A percentile compares a stretch with the other conserved stretches of the same genome.
These are phyloP conservation scores for Mechanitis messenoides DNA, from an alignment of 2,888 invertebrate genomes.

Conservation along the genomic window DNA sequence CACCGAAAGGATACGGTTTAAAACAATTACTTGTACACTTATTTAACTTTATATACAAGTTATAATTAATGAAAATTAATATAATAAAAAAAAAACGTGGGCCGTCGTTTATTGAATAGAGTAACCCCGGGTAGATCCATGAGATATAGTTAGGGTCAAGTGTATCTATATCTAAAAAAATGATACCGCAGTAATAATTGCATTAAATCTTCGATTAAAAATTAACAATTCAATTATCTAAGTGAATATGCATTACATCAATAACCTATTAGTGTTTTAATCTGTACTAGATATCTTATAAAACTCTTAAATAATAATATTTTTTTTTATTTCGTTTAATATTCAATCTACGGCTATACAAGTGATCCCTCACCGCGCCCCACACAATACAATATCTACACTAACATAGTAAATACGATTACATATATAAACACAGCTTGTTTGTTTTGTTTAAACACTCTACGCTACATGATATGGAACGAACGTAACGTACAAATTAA, in stretches of 20 bases:
- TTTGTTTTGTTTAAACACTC: conserved; percentile 40
- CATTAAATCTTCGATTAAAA: conserved; percentile 27
- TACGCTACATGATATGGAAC: conserved; percentile 61
- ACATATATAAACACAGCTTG: conserved; percentile 57
- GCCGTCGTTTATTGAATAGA: conserved; percentile 20
- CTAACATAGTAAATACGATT: conserved; percentile 52
- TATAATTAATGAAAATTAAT: conserved; percentile 13
- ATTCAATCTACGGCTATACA: conserved; percentile 58
- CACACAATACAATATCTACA: conserved; percentile 56
- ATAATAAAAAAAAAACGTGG: conserved; percentile 18
- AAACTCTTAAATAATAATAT: conserved; percentile 51
- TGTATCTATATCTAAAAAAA: conserved; percentile 30
- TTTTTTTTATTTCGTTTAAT: conserved; percentile 50
- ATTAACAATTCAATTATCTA: conserved; percentile 47
- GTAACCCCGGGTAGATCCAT: too few species aligned
- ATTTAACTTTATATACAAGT: conserved; percentile 13
- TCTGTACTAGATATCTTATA: conserved; percentile 61
- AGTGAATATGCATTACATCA: conserved; percentile 62
- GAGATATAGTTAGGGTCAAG: conserved; percentile 11
- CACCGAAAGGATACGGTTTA: not conserved
- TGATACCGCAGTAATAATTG: conserved; percentile 47
- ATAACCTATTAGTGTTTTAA: conserved; percentile 44
- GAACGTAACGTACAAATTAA: conserved; percentile 52
- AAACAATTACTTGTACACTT: conserved; percentile 16
- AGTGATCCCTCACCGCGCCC: conserved; percentile 63